phyloP scores from a whole-genome alignment of 2,113 vertebrate genomes.

The Albula goreensis region DNA sequence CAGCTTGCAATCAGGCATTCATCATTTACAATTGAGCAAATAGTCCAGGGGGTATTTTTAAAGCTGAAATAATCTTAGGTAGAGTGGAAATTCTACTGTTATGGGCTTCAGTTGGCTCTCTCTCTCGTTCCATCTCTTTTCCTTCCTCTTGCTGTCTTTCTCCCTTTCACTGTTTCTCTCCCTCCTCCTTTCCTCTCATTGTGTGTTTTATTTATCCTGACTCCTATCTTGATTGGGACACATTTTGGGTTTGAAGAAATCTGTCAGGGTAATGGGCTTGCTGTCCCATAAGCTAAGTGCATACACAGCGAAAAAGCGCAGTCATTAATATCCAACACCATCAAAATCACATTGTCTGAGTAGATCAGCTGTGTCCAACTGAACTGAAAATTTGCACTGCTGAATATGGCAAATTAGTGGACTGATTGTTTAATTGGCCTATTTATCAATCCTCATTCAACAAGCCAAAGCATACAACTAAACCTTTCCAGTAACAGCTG shows the following conservation, averaged over 20 bases:
- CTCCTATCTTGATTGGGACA: neutral
- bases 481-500: neutral
- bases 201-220: neutral
- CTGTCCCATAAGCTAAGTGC: neutral
- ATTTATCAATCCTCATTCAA: neutral
- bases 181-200: neutral
- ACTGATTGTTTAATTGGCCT: neutral
- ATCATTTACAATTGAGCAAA: too few relatives aligned
- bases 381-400: neutral
- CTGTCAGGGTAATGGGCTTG: too few relatives aligned
- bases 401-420: neutral
- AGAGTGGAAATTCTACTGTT: too few relatives aligned
- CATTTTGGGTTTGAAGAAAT: too few relatives aligned
- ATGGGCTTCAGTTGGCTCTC: too few relatives aligned
- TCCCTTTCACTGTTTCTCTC: neutral
- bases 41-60: too few relatives aligned
- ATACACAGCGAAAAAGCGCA: neutral
- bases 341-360: neutral
- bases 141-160: neutral
- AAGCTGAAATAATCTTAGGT: too few relatives aligned
- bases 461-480: neutral
- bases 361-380: neutral
- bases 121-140: too few relatives aligned
- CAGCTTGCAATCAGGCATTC: too few relatives aligned
- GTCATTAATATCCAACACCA: neutral